Conservation (phyloP, 2,113 vertebrate genomes). For the Chiloscyllium plagiosum region DNA sequence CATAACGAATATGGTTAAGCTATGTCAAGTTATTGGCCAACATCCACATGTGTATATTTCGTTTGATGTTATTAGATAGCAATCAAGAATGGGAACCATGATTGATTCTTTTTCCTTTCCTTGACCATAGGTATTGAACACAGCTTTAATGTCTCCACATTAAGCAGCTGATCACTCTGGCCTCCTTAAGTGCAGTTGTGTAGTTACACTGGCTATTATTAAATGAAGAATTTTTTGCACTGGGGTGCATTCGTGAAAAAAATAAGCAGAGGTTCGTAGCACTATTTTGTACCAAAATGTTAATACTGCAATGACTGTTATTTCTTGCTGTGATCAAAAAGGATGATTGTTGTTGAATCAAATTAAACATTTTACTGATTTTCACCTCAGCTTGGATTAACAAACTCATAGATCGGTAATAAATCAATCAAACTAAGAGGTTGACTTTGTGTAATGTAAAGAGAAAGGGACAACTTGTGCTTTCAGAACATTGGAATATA, state of each 20-base stretch:
- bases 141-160: not conserved
- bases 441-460: not conserved
- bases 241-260: not conserved
- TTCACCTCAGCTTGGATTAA: not conserved
- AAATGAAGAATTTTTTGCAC: not conserved
- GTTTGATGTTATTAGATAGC: not conserved
- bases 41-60: not conserved
- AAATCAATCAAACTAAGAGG: not conserved
- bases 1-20: not conserved
- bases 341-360: not conserved
- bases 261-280: not conserved
- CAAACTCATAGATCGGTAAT: not conserved
- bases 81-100: not conserved
- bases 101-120: not conserved
- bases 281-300: not conserved
- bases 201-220: not conserved
- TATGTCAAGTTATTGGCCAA: not conserved
- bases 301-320: not conserved
- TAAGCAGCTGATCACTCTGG: not conserved
- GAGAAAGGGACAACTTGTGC: not conserved
- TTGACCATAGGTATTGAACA: not conserved
- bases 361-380: not conserved
- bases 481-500: not conserved
- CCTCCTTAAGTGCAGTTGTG: not conserved
- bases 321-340: not conserved